Base-by-base conservation (phyloP, 2,888 invertebrate species). In the Amphimallon solstitiale region DNA sequence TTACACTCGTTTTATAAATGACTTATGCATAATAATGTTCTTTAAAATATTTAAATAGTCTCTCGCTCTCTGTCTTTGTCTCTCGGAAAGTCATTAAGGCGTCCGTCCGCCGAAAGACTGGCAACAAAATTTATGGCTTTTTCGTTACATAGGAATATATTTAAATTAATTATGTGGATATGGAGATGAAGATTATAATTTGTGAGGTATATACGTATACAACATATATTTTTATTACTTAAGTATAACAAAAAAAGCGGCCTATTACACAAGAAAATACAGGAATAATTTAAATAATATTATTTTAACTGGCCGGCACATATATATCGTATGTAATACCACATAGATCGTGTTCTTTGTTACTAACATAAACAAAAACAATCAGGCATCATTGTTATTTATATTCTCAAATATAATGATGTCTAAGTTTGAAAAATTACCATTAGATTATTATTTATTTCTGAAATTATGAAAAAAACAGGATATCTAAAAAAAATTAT, bases 21-120 rank as follows among this genome's bases (percentile, higher is more conserved):
- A 45, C 56, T 54, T 54, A 29, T 17, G 56, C 56, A 45, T 59
- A 59, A 45, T 59, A 45, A 43, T 38, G 29, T 56, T 34, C 43
- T 38, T 29, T 43, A 29, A 59, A 40, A 56, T 56, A 59, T 59
- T 59, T 59, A 34, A 59, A 59, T 59, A 45, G 43, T 59, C 54
- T 52, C 54, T 54, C 40, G n/a, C 29, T 29, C 29, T 29, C 29
- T 29, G 29, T 29, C 29, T 29, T 29, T 29, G 1, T 3, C 29
- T 29, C 2, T 29, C 1, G 15, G 23, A 59, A 40, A 12, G 43
- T 59, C 56, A 38, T 59, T 59, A 59, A 59, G 17, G 56, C 56
- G 43, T 23, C 12, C 56, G 43, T 23, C 12, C 7, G 40, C 43
- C 43, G 43, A 59, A 40, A 29, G 15, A 29, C 12, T 43, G 43